Conservation (phyloP, 2,888 invertebrate species). For the Dryomyza anilis region DNA sequence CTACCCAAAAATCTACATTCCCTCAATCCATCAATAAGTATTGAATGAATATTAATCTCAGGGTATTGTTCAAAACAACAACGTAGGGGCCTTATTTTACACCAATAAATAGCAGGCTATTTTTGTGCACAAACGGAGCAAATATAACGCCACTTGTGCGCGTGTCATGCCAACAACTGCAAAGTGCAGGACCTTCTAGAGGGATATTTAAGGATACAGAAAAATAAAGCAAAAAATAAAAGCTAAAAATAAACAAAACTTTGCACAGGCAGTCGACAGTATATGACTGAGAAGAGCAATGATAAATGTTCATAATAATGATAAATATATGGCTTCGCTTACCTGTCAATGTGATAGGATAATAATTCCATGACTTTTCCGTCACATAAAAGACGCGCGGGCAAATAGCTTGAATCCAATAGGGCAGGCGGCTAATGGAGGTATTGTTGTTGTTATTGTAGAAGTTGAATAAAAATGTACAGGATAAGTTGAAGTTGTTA, state of each 20-base stretch:
- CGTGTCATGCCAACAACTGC: no score
- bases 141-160: no score
- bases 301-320: neutral
- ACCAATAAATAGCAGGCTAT: no score
- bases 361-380: conserved; percentile 95
- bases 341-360: conserved; percentile 87
- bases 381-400: conserved; percentile 91
- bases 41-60: no score
- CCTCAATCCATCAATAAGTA: no score
- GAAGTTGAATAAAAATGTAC: conserved; percentile 50
- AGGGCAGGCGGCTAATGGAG: conserved; percentile 76
- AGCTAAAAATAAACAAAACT: conserved; percentile 5
- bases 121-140: no score
- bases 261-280: neutral
- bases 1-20: no score
- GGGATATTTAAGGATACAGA: conserved; percentile 11
- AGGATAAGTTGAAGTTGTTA: neutral
- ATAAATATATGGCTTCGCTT: conserved; percentile 44
- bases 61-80: no score
- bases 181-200: no score
- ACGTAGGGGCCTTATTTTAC: no score
- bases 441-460: no score
- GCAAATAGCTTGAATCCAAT: conserved; percentile 85
- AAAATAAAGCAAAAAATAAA: neutral
- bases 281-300: neutral